Conservation (phyloP, 2,113 vertebrate genomes). For the Callorhinus ursinus region DNA sequence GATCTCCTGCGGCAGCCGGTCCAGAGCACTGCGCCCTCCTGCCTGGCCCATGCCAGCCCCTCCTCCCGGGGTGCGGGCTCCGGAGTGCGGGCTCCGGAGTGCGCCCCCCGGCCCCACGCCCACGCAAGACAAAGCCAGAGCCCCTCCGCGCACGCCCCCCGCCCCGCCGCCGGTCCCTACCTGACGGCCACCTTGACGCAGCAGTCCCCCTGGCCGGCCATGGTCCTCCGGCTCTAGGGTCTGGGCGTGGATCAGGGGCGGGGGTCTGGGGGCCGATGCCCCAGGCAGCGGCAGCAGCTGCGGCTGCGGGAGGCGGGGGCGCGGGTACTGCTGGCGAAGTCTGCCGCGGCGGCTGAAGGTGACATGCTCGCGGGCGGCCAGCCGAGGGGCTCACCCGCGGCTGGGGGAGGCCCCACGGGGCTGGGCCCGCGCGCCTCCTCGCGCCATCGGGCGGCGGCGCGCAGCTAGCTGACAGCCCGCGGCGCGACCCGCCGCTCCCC, state of each 20-base stretch:
- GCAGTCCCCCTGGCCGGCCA: slow-evolving; percentile 84
- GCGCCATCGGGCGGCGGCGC: slow-evolving; percentile 58
- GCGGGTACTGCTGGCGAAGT: neutral
- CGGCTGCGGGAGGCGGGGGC: slow-evolving; percentile 55
- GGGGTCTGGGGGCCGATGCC: slow-evolving; percentile 52
- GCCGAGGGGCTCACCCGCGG: slow-evolving; percentile 63
- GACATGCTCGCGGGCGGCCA: slow-evolving; percentile 67
- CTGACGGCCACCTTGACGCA: slow-evolving; percentile 86
- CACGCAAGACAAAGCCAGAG: slow-evolving; percentile 73
- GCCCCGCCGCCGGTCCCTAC: slow-evolving; percentile 59
- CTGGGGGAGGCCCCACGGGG: neutral
- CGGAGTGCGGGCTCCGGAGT: neutral
- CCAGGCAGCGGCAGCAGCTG: slow-evolving; percentile 18
- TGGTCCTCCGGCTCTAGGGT: slow-evolving; percentile 56
- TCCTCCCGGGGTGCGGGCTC: slow-evolving; percentile 12
- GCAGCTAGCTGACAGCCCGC: slow-evolving; percentile 69
- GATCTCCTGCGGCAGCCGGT: neutral
- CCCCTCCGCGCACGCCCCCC: neutral
- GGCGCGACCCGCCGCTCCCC: slow-evolving; percentile 58
- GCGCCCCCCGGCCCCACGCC: neutral
- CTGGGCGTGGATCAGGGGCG: slow-evolving; percentile 46
- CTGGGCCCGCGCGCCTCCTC: slow-evolving; percentile 2
- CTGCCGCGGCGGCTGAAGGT: slow-evolving; percentile 62
- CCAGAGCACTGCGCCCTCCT: neutral
- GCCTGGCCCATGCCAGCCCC: neutral